A percentile compares a stretch with the other conserved stretches of the same genome.
phyloP scores from a whole-genome alignment of 2,888 invertebrate species.

The Digitonthophagus gazella region DNA sequence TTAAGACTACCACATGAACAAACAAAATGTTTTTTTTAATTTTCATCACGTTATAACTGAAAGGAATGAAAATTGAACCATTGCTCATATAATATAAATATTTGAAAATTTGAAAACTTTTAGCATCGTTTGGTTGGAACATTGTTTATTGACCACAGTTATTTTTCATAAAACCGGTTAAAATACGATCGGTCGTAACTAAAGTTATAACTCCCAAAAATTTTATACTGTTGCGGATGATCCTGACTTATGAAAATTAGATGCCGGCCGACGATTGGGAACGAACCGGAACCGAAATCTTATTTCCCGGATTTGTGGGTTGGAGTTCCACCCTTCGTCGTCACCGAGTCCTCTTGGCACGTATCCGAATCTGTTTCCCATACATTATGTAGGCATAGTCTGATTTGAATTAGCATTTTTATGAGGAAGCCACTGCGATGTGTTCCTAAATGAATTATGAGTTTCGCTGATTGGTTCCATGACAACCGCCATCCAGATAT shows the following conservation, averaged over 20 bases:
- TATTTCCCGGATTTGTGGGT: constrained; percentile 4
- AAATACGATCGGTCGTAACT: too few relatives aligned
- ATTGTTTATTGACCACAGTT: too few relatives aligned
- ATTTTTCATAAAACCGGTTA: too few relatives aligned
- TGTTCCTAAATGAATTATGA: constrained; percentile 31
- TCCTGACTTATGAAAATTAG: constrained; percentile 13
- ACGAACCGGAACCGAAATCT: not conserved
- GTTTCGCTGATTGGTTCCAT: constrained; percentile 30
- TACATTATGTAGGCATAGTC: constrained; percentile 35
- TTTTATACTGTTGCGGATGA: too few relatives aligned
- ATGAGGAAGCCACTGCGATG: constrained; percentile 30
- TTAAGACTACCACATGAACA: too few relatives aligned
- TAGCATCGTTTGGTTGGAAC: too few relatives aligned
- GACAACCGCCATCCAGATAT: constrained; percentile 27
- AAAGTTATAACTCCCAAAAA: not conserved
- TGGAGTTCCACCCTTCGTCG: not conserved
- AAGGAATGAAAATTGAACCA: too few relatives aligned
- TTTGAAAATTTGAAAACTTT: too few relatives aligned
- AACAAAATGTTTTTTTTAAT: too few relatives aligned
- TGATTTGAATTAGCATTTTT: constrained; percentile 37
- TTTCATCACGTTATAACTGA: too few relatives aligned
- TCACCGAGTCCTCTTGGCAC: constrained; percentile 3
- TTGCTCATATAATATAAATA: too few relatives aligned
- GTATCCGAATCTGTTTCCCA: constrained; percentile 32
- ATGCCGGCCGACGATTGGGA: constrained; percentile 1